A percentile compares a stretch with the other conserved stretches of the same genome.
These are phyloP conservation scores for Heterotis niloticus DNA, from an alignment of 2,113 vertebrate genomes.

Conservation along the genomic window DNA sequence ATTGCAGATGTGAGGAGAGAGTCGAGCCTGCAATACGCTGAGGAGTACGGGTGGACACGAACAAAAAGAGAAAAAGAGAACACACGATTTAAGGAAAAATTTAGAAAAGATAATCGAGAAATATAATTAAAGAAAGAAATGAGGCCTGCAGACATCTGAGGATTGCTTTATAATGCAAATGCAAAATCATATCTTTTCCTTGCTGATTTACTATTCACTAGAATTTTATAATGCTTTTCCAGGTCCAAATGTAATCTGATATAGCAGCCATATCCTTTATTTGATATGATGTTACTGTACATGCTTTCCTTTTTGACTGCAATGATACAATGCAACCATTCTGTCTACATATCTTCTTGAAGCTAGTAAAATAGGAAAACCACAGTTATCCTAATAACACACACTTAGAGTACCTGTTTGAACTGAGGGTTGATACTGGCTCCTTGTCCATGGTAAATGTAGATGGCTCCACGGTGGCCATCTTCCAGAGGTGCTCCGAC, in stretches of 20 bases:
- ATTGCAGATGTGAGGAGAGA: slow-evolving; percentile 70
- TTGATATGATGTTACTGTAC: too few species aligned
- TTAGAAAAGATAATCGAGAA: too few species aligned
- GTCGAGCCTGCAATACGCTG: slow-evolving; percentile 76
- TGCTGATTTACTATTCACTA: too few species aligned
- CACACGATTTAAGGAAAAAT: neutral
- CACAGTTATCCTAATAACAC: neutral
- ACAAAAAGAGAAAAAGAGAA: neutral
- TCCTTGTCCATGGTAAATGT: slow-evolving; percentile 75
- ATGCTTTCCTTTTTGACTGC: too few species aligned
- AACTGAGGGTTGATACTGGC: slow-evolving; percentile 63
- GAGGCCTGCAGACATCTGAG: too few species aligned
- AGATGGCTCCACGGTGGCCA: slow-evolving; percentile 81
- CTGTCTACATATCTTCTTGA: too few species aligned
- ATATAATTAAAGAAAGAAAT: too few species aligned
- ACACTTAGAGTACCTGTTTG: slow-evolving; percentile 67
- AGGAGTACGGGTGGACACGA: neutral
- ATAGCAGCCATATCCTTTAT: too few species aligned
- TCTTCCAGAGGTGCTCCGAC: slow-evolving; percentile 91
- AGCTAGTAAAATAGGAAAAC: neutral
- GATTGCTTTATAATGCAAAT: too few species aligned
- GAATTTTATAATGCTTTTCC: too few species aligned
- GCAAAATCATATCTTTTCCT: too few species aligned
- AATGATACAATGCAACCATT: neutral
- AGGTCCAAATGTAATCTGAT: too few species aligned